phyloP scores from a whole-genome alignment of 2,888 invertebrate species.

The Morinoia aosen region DNA sequence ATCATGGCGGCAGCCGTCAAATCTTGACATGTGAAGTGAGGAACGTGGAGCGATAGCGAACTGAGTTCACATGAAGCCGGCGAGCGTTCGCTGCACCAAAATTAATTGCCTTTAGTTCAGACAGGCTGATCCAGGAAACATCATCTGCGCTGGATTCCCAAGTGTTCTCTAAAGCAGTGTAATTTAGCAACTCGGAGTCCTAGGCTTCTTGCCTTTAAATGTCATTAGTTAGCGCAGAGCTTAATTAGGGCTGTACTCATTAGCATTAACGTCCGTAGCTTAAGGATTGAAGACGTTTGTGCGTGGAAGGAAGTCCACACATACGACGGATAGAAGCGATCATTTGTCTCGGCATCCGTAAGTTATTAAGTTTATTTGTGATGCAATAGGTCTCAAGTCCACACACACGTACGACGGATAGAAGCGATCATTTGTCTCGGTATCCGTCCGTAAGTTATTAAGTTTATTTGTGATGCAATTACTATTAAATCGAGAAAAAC shows the following conservation, averaged over 20 bases:
- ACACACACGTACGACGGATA: background rate
- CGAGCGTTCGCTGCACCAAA: background rate
- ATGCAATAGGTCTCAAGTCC: too few relatives aligned
- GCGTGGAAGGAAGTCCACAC: background rate
- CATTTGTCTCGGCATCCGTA: background rate
- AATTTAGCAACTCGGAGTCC: background rate
- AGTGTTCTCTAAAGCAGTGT: background rate
- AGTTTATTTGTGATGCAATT: background rate
- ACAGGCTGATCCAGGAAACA: background rate
- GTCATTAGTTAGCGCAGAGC: background rate
- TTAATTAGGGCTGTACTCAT: background rate
- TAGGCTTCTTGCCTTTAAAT: background rate
- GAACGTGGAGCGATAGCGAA: background rate
- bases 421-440: background rate
- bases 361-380: background rate
- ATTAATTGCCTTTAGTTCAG: background rate
- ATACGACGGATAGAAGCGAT: background rate
- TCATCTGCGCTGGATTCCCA: background rate
- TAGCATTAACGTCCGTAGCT: constrained; percentile 3
- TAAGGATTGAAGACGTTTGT: background rate
- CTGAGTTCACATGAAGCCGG: background rate
- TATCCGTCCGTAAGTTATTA: too few relatives aligned
- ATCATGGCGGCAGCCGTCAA: background rate
- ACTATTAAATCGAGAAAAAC: too few relatives aligned
- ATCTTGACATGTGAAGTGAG: background rate